Percentiles rank a stretch among this genome's conserved stretches.
phyloP scores from a whole-genome alignment of 2,113 vertebrate genomes.

The Orcinus orca region DNA sequence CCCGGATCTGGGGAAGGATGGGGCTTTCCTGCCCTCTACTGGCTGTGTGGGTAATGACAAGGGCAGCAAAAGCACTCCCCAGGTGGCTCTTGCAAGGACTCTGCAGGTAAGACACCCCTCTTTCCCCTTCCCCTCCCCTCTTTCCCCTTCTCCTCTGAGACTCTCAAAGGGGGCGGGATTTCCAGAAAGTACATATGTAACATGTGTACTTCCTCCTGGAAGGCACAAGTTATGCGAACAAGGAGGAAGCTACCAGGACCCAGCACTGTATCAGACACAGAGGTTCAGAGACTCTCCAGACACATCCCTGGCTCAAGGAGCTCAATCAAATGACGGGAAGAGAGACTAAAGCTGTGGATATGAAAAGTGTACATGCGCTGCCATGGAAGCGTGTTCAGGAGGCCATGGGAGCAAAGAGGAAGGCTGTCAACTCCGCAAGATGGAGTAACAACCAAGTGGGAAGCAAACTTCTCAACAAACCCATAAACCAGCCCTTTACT shows the following conservation, averaged over 20 bases:
- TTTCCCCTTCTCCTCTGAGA: not conserved
- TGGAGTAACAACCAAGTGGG: not conserved
- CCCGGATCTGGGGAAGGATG: not conserved
- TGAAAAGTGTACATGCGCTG: accelerated
- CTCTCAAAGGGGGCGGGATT: not conserved
- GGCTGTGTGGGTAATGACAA: not conserved
- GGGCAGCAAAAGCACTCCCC: not conserved
- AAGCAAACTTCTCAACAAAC: not conserved
- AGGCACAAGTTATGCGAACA: not conserved
- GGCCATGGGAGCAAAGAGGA: not conserved
- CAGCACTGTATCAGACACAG: not conserved
- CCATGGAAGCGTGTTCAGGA: accelerated
- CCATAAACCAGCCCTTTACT: not conserved
- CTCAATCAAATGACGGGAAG: not conserved
- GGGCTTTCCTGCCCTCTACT: not conserved
- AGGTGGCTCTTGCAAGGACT: accelerated
- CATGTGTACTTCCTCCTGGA: not conserved
- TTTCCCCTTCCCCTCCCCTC: not conserved
- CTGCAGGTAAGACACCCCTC: not conserved
- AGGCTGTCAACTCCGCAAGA: not conserved
- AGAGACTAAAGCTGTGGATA: not conserved
- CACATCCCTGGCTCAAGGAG: not conserved
- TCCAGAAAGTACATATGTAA: not conserved
- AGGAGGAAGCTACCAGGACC: not conserved
- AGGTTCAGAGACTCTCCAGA: not conserved